Evolutionary conservation across 2,797 vertebrate species (phyloP).

Genomic region (Chaetodon trifasciatus): DNA sequence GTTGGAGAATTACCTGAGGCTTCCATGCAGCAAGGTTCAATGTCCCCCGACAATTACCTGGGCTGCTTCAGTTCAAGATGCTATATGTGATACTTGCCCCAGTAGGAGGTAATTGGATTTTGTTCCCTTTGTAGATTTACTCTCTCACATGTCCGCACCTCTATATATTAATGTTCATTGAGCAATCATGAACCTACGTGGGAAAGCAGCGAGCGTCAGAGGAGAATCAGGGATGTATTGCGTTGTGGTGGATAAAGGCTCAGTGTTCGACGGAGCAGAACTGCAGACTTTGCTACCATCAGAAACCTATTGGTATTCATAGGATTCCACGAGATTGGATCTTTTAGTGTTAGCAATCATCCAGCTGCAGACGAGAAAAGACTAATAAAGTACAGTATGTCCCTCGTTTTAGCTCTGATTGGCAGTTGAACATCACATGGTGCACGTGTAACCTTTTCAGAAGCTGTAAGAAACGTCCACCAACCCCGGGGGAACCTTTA

Average conservation of each 20-base stretch:
- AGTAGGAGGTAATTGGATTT: slow-evolving; percentile 80
- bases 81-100: slow-evolving; percentile 56
- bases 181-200: slow-evolving; percentile 67
- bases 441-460: neutral
- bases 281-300: slow-evolving; percentile 35
- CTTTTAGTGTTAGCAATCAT: slow-evolving; percentile 30
- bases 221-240: slow-evolving; percentile 42
- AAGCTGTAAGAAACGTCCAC: neutral
- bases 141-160: slow-evolving; percentile 49
- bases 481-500: neutral
- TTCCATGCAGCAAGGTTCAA: slow-evolving; percentile 57
- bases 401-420: neutral
- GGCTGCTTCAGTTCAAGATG: slow-evolving; percentile 66
- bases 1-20: slow-evolving; percentile 66
- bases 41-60: slow-evolving; percentile 73
- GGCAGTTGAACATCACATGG: neutral
- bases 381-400: neutral
- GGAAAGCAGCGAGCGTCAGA: slow-evolving; percentile 14
- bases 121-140: slow-evolving; percentile 71
- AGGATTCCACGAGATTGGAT: slow-evolving; percentile 36
- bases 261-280: slow-evolving; percentile 52
- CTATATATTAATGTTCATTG: slow-evolving; percentile 71
- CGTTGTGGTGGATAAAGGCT: slow-evolving; percentile 28
- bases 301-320: slow-evolving; percentile 29
- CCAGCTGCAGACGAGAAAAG: slow-evolving; percentile 9